Percentiles rank a stretch among this genome's conserved stretches.
Conservation (phyloP, 1,140 invertebrate species). For the Platorchestia sp. region DNA sequence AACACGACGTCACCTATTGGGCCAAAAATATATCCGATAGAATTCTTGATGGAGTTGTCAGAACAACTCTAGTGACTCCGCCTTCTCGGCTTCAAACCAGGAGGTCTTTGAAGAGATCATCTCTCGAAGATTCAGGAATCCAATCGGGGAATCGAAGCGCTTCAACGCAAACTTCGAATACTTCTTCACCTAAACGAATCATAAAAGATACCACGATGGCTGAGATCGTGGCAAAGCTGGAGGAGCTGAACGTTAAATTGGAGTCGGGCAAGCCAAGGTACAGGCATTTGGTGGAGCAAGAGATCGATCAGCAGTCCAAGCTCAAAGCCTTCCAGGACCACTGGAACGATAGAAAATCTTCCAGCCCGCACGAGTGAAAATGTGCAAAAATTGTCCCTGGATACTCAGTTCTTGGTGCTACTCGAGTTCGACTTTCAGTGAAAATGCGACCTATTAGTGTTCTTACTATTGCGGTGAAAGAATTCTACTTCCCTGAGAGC, state of each 20-base stretch:
- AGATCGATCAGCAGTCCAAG: background rate
- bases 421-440: background rate
- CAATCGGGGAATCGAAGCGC: slow-evolving; percentile 10
- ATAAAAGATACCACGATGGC: background rate
- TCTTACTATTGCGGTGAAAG: too few species aligned
- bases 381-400: background rate
- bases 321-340: slow-evolving; percentile 2
- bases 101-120: background rate
- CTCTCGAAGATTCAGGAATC: background rate
- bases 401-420: background rate
- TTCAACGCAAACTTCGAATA: slow-evolving; percentile 26
- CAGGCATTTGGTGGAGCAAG: background rate
- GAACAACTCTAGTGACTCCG: background rate
- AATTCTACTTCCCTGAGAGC: too few species aligned
- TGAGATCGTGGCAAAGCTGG: slow-evolving; percentile 9
- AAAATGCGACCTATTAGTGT: too few species aligned
- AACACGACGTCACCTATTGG: slow-evolving; percentile 47
- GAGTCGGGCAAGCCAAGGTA: slow-evolving; percentile 3
- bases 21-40: slow-evolving; percentile 26
- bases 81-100: background rate
- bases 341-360: background rate
- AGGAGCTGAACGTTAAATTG: slow-evolving; percentile 22
- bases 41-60: background rate
- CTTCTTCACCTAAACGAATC: background rate
- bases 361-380: background rate